Conservation (phyloP, 1,140 invertebrate genomes). For the Papilio xuthus region DNA sequence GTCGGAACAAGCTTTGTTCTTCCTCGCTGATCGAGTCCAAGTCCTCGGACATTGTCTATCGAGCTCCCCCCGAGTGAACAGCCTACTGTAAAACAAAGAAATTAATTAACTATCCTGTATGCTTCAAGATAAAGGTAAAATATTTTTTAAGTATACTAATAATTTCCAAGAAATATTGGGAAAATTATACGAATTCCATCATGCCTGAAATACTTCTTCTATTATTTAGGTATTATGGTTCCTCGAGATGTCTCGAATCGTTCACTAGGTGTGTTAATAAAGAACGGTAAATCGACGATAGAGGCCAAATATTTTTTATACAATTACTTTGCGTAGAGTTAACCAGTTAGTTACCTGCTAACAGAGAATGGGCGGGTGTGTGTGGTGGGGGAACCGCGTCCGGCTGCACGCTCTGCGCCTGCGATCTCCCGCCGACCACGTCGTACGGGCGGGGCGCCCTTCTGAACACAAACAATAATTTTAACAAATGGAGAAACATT, state of each 20-base stretch:
- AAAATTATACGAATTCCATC: too few relatives aligned
- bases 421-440: conserved; percentile 79
- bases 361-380: conserved; percentile 81
- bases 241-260: too few relatives aligned
- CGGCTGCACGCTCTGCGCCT: conserved; percentile 75
- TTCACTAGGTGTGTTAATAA: too few relatives aligned
- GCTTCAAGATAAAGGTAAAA: too few relatives aligned
- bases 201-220: too few relatives aligned
- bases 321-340: too few relatives aligned
- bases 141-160: too few relatives aligned
- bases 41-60: conserved; percentile 92
- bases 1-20: conserved; percentile 97
- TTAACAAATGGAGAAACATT: not conserved
- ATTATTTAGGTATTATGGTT: too few relatives aligned
- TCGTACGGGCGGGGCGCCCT: conserved; percentile 76
- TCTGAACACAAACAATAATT: conserved; percentile 49
- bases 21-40: conserved; percentile 95
- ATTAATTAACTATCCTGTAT: not conserved
- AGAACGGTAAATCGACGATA: too few relatives aligned
- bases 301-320: too few relatives aligned
- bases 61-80: conserved; percentile 82
- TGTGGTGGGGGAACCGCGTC: conserved; percentile 76
- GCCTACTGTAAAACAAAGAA: conserved; percentile 63
- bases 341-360: conserved; percentile 71
- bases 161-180: too few relatives aligned